Base-by-base conservation (phyloP, 1,140 invertebrate genomes). In the Drosophila murphyi region DNA sequence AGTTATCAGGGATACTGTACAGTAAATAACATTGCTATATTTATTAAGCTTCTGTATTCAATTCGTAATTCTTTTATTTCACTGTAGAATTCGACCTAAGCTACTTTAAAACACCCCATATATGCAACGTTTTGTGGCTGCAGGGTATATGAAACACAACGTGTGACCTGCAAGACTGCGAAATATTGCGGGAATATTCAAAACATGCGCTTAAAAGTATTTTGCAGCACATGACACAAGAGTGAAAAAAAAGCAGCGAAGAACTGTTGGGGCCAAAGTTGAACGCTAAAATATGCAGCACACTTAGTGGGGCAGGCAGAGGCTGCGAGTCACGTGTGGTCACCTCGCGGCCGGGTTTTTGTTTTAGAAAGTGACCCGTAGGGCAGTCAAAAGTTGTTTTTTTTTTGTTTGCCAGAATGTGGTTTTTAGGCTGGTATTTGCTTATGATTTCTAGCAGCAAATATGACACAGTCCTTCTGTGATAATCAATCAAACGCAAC, bases 121-220 rank as follows among this genome's bases (percentile, higher is more conserved):
- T 28, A 35, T 20, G 7, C 10, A 52, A 32, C 3, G 3, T 1
- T 35, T 35, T 5, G 2, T 5, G 4, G 2, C 8, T 34, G 48
- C 6, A 60, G 57, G 57, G 57, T 60, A 59, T 71, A 34, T 63
- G 3, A 37, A 35, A 71, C 41, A 39, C 39, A 5, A 7, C 37
- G 69, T 65, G 68, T 75, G 60, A 48, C 55, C 54, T 61, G 52
- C 63, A 77, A 69, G 73, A 62, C 50, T 50, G 51, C 62, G n/a
- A 79, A 88, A 88, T 77, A 88, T 87, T 72, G 50, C 82, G 68
- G 73, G 83, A 88, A 88, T 87, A 88, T 88, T 88, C 83, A 88
- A 88, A 88, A 88, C 85, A 88, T 87, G 83, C 85, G 65, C 83
- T 87, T 69, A 70, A 87, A 87, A 82, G 83, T 87, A 82, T 82